A percentile compares a stretch with the other conserved stretches of the same genome.
phyloP scores from a whole-genome alignment of 2,888 invertebrate genomes.

The Argyresthia goedartella region DNA sequence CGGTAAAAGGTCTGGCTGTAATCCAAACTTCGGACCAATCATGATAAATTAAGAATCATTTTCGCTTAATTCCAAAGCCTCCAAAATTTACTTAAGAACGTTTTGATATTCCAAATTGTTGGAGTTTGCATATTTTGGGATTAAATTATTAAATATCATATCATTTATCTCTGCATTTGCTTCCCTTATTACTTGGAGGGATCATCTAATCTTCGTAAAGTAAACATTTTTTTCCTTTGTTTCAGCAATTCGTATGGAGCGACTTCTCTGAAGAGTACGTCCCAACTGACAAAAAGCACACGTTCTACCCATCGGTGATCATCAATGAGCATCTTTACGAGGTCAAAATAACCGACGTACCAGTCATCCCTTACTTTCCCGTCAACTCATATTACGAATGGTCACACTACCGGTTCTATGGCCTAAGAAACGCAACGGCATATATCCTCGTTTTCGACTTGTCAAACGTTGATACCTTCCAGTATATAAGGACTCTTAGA shows the following conservation, averaged over 20 bases:
- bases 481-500: conserved; percentile 89
- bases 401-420: conserved; percentile 86
- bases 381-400: conserved; percentile 94
- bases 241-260: conserved; percentile 89
- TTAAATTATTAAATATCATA: no score
- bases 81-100: no score
- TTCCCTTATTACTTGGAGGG: no score
- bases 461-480: conserved; percentile 91
- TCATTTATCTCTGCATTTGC: no score
- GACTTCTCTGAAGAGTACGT: conserved; percentile 84
- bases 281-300: conserved; percentile 81
- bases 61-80: no score
- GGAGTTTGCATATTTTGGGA: no score
- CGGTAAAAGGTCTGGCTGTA: no score
- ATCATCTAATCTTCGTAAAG: no score
- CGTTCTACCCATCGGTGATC: conserved; percentile 86
- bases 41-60: no score
- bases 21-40: no score
- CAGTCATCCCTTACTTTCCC: conserved; percentile 90
- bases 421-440: conserved; percentile 87
- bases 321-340: conserved; percentile 89
- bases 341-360: conserved; percentile 87
- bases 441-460: conserved; percentile 96
- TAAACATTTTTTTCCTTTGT: conserved; percentile 20
- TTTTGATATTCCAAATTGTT: no score